Evolutionary conservation across 2,113 vertebrate genomes (phyloP).

Genomic region (Eudyptes chrysolophus): DNA sequence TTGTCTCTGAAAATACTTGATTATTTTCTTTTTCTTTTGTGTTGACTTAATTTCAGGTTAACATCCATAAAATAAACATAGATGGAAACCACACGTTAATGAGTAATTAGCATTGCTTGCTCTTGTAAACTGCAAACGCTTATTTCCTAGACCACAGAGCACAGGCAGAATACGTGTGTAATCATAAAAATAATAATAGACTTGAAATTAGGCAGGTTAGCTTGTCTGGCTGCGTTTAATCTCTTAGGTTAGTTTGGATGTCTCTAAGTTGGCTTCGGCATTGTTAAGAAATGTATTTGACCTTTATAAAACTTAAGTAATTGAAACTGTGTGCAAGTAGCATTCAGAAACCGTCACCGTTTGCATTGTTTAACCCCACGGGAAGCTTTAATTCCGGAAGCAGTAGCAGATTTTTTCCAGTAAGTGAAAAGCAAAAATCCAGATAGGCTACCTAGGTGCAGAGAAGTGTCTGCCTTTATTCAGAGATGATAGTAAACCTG

Average conservation of each 20-base stretch:
- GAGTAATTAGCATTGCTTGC: not conserved
- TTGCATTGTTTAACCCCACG: constrained; percentile 1
- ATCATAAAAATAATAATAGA: not conserved
- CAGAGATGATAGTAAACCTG: not conserved
- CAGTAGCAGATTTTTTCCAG: not conserved
- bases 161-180: not conserved
- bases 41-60: constrained; percentile 13
- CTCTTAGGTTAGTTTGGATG: not conserved
- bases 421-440: constrained; percentile 34
- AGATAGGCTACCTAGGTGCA: not conserved
- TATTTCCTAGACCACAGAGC: not conserved
- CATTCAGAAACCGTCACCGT: not conserved
- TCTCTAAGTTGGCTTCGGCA: not conserved
- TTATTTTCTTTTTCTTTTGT: not conserved
- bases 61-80: not conserved
- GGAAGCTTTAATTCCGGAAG: not conserved
- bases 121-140: not conserved
- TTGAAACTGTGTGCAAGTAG: not conserved
- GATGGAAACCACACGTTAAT: not conserved
- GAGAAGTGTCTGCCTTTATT: not conserved
- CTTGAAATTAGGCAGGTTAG: not conserved
- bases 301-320: not conserved
- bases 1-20: not conserved
- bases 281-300: not conserved
- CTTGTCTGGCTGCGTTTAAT: not conserved